Evolutionary conservation across 2,888 invertebrate species (phyloP).

Genomic region (Timema podura): DNA sequence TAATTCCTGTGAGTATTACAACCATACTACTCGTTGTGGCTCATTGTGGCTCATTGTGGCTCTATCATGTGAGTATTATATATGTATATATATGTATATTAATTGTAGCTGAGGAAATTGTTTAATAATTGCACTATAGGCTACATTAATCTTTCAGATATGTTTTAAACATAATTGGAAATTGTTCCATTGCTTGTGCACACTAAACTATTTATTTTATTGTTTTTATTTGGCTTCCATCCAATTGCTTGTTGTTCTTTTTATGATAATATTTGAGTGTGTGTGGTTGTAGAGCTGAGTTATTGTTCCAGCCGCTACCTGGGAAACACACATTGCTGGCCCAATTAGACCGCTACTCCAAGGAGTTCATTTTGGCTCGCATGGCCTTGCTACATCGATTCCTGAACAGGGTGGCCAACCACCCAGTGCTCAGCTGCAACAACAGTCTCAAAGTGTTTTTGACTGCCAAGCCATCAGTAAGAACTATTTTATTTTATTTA

Average conservation of each 20-base stretch:
- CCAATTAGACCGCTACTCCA: constrained; percentile 65
- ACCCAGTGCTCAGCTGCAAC: constrained; percentile 65
- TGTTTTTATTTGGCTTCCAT: background rate
- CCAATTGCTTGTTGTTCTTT: background rate
- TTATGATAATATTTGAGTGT: constrained; percentile 18
- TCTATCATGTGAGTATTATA: no score
- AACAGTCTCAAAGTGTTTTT: constrained; percentile 61
- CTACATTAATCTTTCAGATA: no score
- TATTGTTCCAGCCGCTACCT: constrained; percentile 58
- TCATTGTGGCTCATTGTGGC: no score
- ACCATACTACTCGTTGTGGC: no score
- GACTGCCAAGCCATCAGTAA: constrained; percentile 59
- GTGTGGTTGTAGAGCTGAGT: constrained; percentile 20
- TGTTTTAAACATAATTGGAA: no score
- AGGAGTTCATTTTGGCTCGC: constrained; percentile 62
- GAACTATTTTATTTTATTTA: constrained; percentile 28
- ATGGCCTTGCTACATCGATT: constrained; percentile 64
- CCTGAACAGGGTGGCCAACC: constrained; percentile 60
- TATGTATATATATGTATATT: no score
- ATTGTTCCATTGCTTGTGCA: background rate
- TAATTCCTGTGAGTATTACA: constrained; percentile 57
- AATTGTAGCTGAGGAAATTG: no score
- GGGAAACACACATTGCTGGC: constrained; percentile 64
- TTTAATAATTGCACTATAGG: no score
- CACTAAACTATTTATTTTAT: background rate